Evolutionary conservation across 1,140 invertebrate genomes (phyloP), one percentile per base, ranked within the genome.

Genomic region (Trypoxylus dichotomus): DNA sequence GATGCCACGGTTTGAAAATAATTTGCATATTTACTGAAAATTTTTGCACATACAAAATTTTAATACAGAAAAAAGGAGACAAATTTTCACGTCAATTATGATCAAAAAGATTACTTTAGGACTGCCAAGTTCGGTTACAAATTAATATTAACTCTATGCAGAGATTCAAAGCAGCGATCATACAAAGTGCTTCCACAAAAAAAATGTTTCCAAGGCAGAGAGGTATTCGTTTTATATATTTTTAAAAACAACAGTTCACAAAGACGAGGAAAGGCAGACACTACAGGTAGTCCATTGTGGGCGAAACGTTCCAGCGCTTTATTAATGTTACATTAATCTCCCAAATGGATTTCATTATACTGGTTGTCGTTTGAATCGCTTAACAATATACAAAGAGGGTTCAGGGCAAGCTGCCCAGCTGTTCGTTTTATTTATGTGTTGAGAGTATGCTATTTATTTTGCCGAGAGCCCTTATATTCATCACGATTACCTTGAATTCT

Each of bases 271-370:
- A 29, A 27, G 11, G 60, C 3, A 29, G 60, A 68, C 60, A 27
- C 60, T 29, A 24, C 60, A 29, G 60, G 60, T 29, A 68, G 60
- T 29, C 60, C 60, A 68, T 68, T 68, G 60, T 68, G 1, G 60
- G 60, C 21, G 60, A 2, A 68, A 13, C 60, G 21, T 29, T 68
- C 15, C 60, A 3, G 21, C 27, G 21, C 60, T 19, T 68, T 68
- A 68, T 68, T 68, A 68, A 68, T 68, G 60, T 68, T 68, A 68
- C 60, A 68, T 68, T 68, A 68, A 68, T 68, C 60, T 68, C 27
- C 60, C 27, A 68, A 68, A 68, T 68, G 60, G 60, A 68, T 68
- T 68, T 29, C 60, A 24, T 68, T 68, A 68, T 24, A 24, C 15
- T 24, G 27, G 60, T 68, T 68, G 60, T 68, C 60, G 24, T 68